These are phyloP conservation scores for Antechinus flavipes DNA, from an alignment of 2,113 vertebrate species.

Conservation along the genomic window DNA sequence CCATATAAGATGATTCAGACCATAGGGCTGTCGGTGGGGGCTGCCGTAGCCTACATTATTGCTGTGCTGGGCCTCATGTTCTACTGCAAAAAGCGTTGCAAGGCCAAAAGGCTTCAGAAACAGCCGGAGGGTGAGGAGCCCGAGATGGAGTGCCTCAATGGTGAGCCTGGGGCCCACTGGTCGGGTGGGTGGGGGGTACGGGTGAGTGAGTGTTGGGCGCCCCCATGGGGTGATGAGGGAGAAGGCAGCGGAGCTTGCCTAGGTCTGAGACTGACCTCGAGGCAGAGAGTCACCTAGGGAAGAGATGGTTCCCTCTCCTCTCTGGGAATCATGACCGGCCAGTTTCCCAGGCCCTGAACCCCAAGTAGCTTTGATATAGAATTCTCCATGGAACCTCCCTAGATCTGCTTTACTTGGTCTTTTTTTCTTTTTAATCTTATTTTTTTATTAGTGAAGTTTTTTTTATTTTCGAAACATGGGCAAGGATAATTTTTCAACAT, in stretches of 20 bases:
- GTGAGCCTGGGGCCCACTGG: slow-evolving; percentile 79
- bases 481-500: no score
- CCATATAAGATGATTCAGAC: slow-evolving; percentile 99
- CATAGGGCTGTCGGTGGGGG: slow-evolving; percentile 96
- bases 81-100: slow-evolving; percentile 98
- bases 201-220: neutral
- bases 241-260: neutral
- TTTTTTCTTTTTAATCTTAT: no score
- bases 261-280: neutral
- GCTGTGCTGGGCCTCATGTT: slow-evolving; percentile 98
- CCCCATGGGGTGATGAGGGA: neutral
- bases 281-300: neutral
- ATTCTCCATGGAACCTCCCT: neutral
- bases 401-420: neutral
- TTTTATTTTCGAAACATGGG: no score
- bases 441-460: no score
- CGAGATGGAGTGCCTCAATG: slow-evolving; percentile 98
- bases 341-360: neutral
- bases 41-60: slow-evolving; percentile 97
- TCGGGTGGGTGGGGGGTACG: neutral
- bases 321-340: neutral
- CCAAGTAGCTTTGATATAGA: neutral
- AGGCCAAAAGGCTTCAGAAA: slow-evolving; percentile 94
- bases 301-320: neutral
- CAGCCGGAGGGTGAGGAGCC: slow-evolving; percentile 93